A percentile compares a stretch with the other conserved stretches of the same genome.
Conservation (phyloP, 2,113 vertebrate species). For the Natator depressus region DNA sequence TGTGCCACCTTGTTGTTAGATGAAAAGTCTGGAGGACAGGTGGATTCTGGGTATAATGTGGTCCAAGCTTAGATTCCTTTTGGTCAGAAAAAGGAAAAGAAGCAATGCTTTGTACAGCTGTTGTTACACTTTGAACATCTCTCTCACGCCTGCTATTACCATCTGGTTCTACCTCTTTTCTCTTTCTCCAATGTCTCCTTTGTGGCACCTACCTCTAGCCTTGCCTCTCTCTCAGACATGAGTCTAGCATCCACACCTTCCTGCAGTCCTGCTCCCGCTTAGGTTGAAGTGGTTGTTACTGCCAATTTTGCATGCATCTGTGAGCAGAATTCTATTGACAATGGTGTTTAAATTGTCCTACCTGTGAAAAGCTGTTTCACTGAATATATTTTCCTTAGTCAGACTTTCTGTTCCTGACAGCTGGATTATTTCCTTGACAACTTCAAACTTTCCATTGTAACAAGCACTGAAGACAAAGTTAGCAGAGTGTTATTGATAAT, state of each 20-base stretch:
- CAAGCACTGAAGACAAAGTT: conserved; percentile 83
- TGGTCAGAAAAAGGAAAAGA: not conserved
- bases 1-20: not conserved
- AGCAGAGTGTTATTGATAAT: not conserved
- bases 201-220: not conserved
- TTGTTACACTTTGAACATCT: not conserved
- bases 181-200: conserved; percentile 45
- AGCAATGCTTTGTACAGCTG: not conserved
- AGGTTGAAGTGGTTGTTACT: not conserved
- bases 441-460: conserved; percentile 90
- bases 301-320: fast-evolving
- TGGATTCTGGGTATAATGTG: not conserved
- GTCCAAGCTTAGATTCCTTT: not conserved
- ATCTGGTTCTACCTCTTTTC: not conserved
- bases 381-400: conserved; percentile 96
- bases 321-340: fast-evolving
- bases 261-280: not conserved
- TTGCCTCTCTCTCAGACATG: not conserved
- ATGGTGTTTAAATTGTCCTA: conserved; percentile 18
- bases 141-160: not conserved
- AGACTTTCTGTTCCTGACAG: conserved; percentile 91
- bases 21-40: not conserved
- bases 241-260: fast-evolving
- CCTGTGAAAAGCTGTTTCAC: conserved; percentile 96
- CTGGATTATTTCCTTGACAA: conserved; percentile 89